Percentiles rank a stretch among this genome's conserved stretches.
Evolutionary conservation across 2,113 vertebrate species (phyloP).

Genomic region (Apeltes quadracus): DNA sequence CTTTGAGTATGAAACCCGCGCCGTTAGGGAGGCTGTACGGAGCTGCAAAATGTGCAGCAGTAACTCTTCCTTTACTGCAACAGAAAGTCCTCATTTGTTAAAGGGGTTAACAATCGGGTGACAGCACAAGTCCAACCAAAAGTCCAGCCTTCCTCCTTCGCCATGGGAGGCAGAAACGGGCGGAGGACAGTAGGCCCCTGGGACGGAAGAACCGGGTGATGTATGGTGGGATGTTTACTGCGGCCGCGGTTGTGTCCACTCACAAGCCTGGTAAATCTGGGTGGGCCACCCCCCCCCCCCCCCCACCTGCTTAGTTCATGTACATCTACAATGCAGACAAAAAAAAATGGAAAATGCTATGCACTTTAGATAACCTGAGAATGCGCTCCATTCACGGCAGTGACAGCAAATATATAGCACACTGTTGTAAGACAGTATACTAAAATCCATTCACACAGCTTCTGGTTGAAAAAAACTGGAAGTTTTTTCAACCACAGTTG

Average conservation of each 20-base stretch:
- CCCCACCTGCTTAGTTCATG: conserved; percentile 1
- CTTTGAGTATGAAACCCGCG: neutral
- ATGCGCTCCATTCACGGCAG: neutral
- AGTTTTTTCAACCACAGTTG: conserved; percentile 24
- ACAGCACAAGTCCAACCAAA: conserved; percentile 18
- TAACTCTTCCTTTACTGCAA: conserved; percentile 15
- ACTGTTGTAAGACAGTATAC: neutral
- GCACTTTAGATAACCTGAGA: conserved; percentile 6
- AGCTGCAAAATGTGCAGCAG: neutral
- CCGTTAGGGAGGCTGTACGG: neutral
- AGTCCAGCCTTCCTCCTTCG: neutral
- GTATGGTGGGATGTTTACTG: conserved; percentile 15
- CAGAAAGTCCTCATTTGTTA: conserved; percentile 14
- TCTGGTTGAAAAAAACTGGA: conserved; percentile 20
- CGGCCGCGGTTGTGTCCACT: neutral
- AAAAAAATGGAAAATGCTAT: conserved; percentile 7
- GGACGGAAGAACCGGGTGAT: conserved; percentile 3
- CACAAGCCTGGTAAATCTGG: conserved; percentile 1
- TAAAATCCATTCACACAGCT: conserved; percentile 20
- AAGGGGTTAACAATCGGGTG: conserved; percentile 18
- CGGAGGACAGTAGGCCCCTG: neutral
- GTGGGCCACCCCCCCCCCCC: neutral
- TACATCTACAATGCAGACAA: neutral
- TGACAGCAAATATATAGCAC: conserved; percentile 24
- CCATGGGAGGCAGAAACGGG: conserved; percentile 1